Evolutionary conservation across 2,888 invertebrate species (phyloP).

Genomic region (Drosophila niveifrons): DNA sequence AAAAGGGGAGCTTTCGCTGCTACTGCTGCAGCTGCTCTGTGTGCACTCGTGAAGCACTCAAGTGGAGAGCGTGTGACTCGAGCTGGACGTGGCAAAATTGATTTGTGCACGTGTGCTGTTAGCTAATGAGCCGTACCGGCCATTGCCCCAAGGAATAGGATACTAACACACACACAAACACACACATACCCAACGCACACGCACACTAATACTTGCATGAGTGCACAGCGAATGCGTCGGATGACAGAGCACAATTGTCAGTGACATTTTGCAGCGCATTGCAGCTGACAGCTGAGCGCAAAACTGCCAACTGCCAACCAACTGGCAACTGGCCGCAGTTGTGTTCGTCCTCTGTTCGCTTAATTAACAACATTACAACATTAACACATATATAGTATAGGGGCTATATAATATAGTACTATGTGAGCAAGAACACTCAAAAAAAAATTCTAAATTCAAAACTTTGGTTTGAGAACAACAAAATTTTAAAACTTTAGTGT

Average conservation of each 20-base stretch:
- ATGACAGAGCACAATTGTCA: slow-evolving; percentile 42
- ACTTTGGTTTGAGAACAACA: too few species aligned
- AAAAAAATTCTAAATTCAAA: too few species aligned
- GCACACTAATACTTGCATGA: slow-evolving; percentile 1
- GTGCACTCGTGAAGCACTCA: slow-evolving; percentile 31
- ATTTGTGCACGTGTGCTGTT: slow-evolving; percentile 77
- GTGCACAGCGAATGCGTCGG: slow-evolving; percentile 25
- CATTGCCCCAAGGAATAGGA: slow-evolving; percentile 31
- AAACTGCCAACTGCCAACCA: slow-evolving; percentile 10
- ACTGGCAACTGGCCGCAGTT: slow-evolving; percentile 35
- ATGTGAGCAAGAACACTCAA: background rate
- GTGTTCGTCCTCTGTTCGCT: slow-evolving; percentile 43
- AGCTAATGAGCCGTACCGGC: slow-evolving; percentile 66
- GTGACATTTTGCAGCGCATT: slow-evolving; percentile 36
- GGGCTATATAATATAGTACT: background rate
- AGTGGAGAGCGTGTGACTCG: slow-evolving; percentile 34
- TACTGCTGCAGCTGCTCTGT: background rate
- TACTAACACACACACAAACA: slow-evolving; percentile 3
- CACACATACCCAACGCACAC: slow-evolving; percentile 1
- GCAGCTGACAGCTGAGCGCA: slow-evolving; percentile 26
- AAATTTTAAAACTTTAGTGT: too few species aligned
- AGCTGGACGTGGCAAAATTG: slow-evolving; percentile 63
- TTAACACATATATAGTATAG: slow-evolving; percentile 45
- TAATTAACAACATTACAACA: slow-evolving; percentile 71
- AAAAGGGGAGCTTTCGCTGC: background rate